Evolutionary conservation across 1,140 invertebrate genomes (phyloP).

Genomic region (Gerris buenoi): DNA sequence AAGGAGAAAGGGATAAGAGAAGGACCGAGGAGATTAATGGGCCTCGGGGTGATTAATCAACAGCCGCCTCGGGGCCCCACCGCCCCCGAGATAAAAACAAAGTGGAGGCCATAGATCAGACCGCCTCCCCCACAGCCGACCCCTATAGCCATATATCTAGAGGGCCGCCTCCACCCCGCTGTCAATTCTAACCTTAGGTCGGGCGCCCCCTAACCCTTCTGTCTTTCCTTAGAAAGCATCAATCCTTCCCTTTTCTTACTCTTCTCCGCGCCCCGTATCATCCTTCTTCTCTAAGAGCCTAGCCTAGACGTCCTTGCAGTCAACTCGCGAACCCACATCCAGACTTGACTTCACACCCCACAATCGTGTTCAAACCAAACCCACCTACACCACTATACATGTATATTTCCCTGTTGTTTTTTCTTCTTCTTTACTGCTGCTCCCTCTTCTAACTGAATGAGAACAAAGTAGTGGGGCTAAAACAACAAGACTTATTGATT

Average conservation of each 20-base stretch:
- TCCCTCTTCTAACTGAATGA: too few relatives aligned
- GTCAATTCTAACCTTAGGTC: not conserved
- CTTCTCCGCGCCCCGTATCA: not conserved
- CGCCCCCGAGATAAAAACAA: not conserved
- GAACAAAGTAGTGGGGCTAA: too few relatives aligned
- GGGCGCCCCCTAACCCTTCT: not conserved
- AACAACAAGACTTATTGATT: too few relatives aligned
- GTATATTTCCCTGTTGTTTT: too few relatives aligned
- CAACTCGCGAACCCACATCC: not conserved
- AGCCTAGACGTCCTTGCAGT: not conserved
- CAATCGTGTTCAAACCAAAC: not conserved
- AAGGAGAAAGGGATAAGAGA: not conserved
- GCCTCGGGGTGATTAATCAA: not conserved
- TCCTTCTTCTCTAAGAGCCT: not conserved
- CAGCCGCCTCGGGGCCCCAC: not conserved
- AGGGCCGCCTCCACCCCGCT: not conserved
- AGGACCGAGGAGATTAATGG: not conserved
- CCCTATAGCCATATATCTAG: not conserved
- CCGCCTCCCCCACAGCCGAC: not conserved
- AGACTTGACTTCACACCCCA: not conserved
- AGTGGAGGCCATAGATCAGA: not conserved
- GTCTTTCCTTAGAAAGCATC: not conserved
- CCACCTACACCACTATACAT: not conserved
- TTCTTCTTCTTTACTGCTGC: too few relatives aligned
- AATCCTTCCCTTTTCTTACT: not conserved